Conservation (phyloP, 1,140 invertebrate genomes). For the Diprion similis region DNA sequence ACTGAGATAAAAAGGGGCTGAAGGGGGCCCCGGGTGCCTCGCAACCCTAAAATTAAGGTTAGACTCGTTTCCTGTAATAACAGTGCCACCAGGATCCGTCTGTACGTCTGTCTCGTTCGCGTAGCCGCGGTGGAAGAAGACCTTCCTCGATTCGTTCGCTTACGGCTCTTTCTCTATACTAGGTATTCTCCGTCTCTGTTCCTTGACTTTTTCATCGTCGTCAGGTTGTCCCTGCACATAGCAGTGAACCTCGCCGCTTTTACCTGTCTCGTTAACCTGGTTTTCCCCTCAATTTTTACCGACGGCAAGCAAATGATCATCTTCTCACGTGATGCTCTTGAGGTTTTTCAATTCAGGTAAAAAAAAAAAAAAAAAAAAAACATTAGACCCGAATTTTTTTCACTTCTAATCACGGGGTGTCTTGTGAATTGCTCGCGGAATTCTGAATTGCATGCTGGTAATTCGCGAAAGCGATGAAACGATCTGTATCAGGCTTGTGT, state of each 20-base stretch:
- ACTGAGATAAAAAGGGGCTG: background rate
- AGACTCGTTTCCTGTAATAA: conserved; percentile 44
- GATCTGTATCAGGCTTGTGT: no score
- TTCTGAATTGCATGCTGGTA: background rate
- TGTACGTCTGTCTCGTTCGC: background rate
- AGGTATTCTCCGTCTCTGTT: no score
- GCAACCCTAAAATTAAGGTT: conserved; percentile 40
- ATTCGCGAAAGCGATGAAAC: background rate
- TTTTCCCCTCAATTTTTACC: no score
- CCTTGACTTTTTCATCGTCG: no score
- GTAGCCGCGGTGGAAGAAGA: background rate
- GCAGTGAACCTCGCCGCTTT: no score
- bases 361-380: background rate
- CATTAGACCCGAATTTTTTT: background rate
- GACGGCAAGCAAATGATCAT: no score
- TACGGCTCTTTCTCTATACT: no score
- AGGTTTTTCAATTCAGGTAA: no score
- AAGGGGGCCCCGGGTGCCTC: background rate
- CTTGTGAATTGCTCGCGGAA: background rate
- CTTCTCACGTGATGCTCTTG: no score
- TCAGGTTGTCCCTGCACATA: no score
- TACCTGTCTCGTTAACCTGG: no score
- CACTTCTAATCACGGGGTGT: background rate
- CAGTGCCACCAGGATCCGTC: conserved; percentile 27
- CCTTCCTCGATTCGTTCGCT: background rate